phyloP scores from a whole-genome alignment of 1,140 invertebrate species.

The Diachasmimorpha longicaudata region DNA sequence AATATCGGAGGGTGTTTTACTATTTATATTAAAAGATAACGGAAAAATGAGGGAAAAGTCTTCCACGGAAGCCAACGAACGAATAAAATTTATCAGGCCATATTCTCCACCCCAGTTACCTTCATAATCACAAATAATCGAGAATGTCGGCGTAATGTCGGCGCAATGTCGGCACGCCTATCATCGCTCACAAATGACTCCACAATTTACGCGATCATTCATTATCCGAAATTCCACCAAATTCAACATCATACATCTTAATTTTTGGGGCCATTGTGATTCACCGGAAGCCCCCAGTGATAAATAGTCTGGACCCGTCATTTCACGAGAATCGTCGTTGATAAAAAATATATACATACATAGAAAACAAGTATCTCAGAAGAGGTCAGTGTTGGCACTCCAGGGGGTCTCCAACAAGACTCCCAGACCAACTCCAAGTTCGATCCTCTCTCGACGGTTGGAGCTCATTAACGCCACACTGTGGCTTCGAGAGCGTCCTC shows the following conservation, averaged over 20 bases:
- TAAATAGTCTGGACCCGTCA: not conserved
- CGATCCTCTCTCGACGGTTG: not conserved
- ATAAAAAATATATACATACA: not conserved
- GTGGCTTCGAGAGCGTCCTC: not conserved
- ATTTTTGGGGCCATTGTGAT: not conserved
- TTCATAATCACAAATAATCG: no score
- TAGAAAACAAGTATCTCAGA: not conserved
- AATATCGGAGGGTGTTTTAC: no score
- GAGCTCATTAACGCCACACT: slow-evolving; percentile 9
- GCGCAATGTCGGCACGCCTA: no score
- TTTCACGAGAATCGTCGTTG: not conserved
- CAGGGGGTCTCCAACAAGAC: not conserved
- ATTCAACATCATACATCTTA: not conserved
- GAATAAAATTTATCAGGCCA: no score
- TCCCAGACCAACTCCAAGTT: not conserved
- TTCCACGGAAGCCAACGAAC: no score
- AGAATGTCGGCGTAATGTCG: no score
- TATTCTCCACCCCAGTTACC: no score
- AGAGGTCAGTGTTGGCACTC: not conserved
- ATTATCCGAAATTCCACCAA: no score
- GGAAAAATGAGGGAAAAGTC: no score
- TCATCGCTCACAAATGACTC: no score
- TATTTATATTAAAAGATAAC: no score
- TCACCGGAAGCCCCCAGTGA: not conserved
- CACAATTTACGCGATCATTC: no score